Evolutionary conservation across 2,113 vertebrate genomes (phyloP).

Genomic region (Rutilus rutilus): DNA sequence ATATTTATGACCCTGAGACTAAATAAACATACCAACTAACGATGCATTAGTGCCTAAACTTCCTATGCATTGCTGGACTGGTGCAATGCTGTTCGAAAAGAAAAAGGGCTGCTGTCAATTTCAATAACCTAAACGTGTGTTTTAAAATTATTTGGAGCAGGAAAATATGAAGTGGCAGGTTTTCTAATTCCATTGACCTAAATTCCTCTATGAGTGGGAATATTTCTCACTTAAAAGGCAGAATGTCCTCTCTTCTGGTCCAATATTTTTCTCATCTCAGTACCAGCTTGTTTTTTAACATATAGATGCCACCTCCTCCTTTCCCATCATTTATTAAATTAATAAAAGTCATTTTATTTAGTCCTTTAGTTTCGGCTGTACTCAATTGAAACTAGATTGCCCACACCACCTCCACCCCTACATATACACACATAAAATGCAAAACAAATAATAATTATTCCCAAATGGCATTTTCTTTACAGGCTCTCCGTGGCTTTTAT

Average conservation of each 20-base stretch:
- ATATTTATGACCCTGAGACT: not conserved
- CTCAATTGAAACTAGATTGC: too few species aligned
- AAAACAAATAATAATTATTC: too few species aligned
- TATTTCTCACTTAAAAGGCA: not conserved
- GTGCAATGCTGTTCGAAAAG: not conserved
- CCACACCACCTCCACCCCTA: too few species aligned
- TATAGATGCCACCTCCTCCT: too few species aligned
- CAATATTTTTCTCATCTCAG: not conserved
- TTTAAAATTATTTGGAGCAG: not conserved
- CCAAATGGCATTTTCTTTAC: too few species aligned
- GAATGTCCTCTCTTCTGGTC: not conserved
- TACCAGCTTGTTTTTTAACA: not conserved
- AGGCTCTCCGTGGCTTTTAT: too few species aligned
- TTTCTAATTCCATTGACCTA: not conserved
- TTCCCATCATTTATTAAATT: too few species aligned
- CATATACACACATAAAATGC: too few species aligned
- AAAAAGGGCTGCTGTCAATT: not conserved
- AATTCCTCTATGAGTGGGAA: not conserved
- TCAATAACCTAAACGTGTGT: not conserved
- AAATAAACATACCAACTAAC: not conserved
- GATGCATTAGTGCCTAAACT: not conserved
- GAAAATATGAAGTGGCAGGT: not conserved
- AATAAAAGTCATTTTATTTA: too few species aligned
- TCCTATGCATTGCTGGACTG: not conserved
- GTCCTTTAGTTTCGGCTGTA: too few species aligned